Evolutionary conservation across 2,888 invertebrate genomes (phyloP).

Genomic region (Melanotus villosus): DNA sequence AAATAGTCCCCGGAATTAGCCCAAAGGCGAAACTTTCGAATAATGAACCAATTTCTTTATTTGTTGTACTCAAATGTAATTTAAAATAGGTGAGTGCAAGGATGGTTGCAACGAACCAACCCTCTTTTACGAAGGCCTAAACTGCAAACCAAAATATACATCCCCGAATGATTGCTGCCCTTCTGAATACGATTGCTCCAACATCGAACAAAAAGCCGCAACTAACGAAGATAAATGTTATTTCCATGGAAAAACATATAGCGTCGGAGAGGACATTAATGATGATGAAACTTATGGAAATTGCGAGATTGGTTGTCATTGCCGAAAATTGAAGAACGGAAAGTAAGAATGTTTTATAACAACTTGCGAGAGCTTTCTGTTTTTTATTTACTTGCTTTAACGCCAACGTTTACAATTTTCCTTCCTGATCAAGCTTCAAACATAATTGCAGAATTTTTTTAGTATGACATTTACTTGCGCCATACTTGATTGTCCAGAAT

Average conservation of each 20-base stretch:
- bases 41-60: no score
- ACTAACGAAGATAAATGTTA: conserved; percentile 41
- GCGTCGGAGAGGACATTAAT: conserved; percentile 20
- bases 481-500: conserved; percentile 53
- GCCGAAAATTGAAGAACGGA: no score
- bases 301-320: conserved; percentile 46
- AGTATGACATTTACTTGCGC: conserved; percentile 52
- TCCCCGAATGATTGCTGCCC: conserved; percentile 46
- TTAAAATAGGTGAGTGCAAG: conserved; percentile 20
- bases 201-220: conserved; percentile 14
- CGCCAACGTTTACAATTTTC: no score
- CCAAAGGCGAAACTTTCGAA: no score
- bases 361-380: no score
- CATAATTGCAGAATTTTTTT: no score
- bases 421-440: no score
- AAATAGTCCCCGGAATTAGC: no score
- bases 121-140: conserved; percentile 13
- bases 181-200: conserved; percentile 42
- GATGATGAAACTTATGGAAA: conserved; percentile 44
- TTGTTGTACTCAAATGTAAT: no score
- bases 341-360: no score
- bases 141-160: conserved; percentile 49
- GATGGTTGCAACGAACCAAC: conserved; percentile 22
- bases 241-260: conserved; percentile 44
- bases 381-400: no score